These are phyloP conservation scores for Gymnopithys bicolor DNA, from an alignment of 2,797 vertebrate genomes.

Conservation along the genomic window DNA sequence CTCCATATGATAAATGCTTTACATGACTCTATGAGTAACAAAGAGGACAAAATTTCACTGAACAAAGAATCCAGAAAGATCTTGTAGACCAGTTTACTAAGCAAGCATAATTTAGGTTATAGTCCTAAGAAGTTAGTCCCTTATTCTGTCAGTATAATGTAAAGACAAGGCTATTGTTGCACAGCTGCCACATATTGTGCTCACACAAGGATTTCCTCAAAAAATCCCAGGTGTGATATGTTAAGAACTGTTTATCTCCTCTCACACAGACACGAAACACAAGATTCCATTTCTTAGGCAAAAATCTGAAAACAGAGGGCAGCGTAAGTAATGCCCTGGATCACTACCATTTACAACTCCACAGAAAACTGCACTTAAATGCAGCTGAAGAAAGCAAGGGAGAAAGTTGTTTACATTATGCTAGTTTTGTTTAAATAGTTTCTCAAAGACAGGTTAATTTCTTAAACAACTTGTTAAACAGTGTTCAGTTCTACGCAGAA, in stretches of 20 bases:
- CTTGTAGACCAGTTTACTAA: background rate
- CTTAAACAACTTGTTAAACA: background rate
- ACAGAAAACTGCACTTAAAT: background rate
- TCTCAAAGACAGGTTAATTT: background rate
- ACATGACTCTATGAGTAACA: background rate
- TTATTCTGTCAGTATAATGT: background rate
- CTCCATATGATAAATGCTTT: background rate
- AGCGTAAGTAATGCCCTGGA: background rate
- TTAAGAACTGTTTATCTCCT: background rate
- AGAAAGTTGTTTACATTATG: background rate
- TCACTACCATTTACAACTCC: background rate
- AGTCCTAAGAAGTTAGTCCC: background rate
- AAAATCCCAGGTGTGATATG: background rate
- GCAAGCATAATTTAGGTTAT: background rate
- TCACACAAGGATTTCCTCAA: background rate
- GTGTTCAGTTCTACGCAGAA: background rate
- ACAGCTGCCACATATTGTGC: background rate
- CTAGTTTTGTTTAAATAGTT: background rate
- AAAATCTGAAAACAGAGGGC: background rate
- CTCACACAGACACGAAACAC: background rate
- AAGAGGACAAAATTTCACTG: background rate
- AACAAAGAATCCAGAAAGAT: background rate
- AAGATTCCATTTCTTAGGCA: background rate
- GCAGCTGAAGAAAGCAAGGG: background rate
- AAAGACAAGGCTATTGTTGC: background rate